Evolutionary conservation across 1,140 invertebrate species (phyloP).

Genomic region (Halyomorpha halys): DNA sequence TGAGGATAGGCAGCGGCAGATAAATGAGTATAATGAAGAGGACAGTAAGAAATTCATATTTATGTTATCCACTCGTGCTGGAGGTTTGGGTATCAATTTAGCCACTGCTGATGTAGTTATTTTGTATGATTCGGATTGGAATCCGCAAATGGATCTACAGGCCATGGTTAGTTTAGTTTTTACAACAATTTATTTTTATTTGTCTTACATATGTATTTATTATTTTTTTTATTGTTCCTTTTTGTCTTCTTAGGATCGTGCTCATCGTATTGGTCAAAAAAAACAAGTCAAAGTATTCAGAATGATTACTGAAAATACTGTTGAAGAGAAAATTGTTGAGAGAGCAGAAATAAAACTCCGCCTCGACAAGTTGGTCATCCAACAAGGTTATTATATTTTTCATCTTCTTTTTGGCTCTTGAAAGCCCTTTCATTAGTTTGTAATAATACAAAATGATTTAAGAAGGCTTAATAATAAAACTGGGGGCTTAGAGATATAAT

Average conservation of each 20-base stretch:
- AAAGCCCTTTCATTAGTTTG: too few relatives aligned
- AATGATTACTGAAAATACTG: constrained; percentile 97
- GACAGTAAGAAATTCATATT: constrained; percentile 92
- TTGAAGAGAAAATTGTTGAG: constrained; percentile 98
- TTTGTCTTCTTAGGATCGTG: constrained; percentile 59
- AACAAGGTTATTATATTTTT: constrained; percentile 55
- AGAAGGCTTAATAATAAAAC: too few relatives aligned
- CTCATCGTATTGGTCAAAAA: constrained; percentile 97
- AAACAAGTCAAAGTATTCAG: constrained; percentile 90
- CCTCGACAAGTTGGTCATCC: constrained; percentile 93
- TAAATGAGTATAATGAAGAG: constrained; percentile 90
- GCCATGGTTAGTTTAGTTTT: constrained; percentile 50
- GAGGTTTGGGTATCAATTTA: constrained; percentile 96
- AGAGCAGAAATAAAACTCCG: constrained; percentile 93
- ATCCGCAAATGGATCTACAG: constrained; percentile 97
- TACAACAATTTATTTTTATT: too few relatives aligned
- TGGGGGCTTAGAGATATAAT: too few relatives aligned
- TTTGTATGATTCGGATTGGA: constrained; percentile 99
- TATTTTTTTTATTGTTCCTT: background rate
- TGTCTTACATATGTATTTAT: too few relatives aligned
- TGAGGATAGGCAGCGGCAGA: constrained; percentile 90
- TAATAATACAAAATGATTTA: too few relatives aligned
- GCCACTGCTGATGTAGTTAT: constrained; percentile 98
- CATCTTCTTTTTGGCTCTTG: too few relatives aligned
- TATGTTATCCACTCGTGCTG: constrained; percentile 96